Evolutionary conservation across 2,113 vertebrate genomes (phyloP), one percentile per base, ranked within the genome.

Genomic region (Muntiacus muntjak): DNA sequence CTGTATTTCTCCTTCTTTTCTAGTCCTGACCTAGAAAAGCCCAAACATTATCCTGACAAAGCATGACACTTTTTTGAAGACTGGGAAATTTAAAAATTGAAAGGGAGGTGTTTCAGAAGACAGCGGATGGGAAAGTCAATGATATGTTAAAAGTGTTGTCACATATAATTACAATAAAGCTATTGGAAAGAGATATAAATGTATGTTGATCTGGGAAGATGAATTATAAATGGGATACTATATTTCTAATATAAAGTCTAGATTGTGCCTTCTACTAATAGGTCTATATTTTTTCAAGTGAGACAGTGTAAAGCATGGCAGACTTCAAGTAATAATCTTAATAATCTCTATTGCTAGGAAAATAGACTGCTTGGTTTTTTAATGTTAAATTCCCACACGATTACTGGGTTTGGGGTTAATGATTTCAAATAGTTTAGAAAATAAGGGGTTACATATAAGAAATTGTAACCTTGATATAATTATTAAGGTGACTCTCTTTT

Each of bases 351-450:
- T 54, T 64, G 30, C 9, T n/a, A 76, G 58, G 62, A 43, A 86
- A 74, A 54, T n/a, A 78, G 45, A 76, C 6, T 40, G 40, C 12
- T 13, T 87, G 16, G 1, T 25, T 12, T 91, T 89, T 95, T 54
- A 50, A 67, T 76, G 43, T 92, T 87, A 78, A 88, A 95, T 78
- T 71, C 47, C 58, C 74, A 52, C 0, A n/a, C 28, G 40, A 1
- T 58, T 55, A 14, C 52, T 92, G 45, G 58, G 28, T 54, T 33
- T 64, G 43, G 50, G 71, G 9, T 62, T 92, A 74, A 74, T 92
- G 25, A 93, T 96, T 88, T 91, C 81, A 81, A 96, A 52, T 58
- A 92, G 62, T 40, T 95, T 81, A n/a, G 95, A 85, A 95, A 81
- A 47, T 58, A 52, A 55, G 33, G 16, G 26, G 50, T 78, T 88